phyloP scores from a whole-genome alignment of 1,140 invertebrate species.

The Araneus ventricosus region DNA sequence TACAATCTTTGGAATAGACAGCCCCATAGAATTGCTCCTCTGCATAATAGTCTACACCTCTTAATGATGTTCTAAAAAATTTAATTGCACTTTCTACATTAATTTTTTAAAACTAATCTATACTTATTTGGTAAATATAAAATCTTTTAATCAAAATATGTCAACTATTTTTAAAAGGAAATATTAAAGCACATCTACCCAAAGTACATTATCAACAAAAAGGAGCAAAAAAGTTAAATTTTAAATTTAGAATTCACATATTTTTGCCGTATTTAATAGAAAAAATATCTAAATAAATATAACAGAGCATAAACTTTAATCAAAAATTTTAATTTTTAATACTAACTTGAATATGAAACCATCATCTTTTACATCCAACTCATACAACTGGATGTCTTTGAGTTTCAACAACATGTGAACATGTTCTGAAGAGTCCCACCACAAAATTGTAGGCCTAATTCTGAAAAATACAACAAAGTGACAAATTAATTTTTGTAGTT shows the following conservation, averaged over 20 bases:
- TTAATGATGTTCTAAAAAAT: constrained; percentile 45
- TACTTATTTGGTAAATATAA: no score
- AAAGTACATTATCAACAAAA: no score
- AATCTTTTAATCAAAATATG: no score
- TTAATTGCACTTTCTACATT: no score
- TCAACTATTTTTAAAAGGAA: no score
- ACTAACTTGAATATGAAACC: constrained; percentile 58
- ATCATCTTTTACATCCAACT: constrained; percentile 35
- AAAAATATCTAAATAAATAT: background rate
- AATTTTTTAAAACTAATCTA: no score
- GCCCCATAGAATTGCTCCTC: constrained; percentile 40
- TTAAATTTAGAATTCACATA: no score
- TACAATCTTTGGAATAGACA: background rate
- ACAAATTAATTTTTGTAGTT: background rate
- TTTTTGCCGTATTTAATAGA: background rate
- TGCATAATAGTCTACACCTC: background rate
- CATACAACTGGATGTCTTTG: constrained; percentile 50
- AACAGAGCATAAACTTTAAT: no score
- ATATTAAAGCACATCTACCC: no score
- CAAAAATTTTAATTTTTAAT: background rate
- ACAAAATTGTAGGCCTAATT: constrained; percentile 36
- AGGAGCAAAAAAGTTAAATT: background rate
- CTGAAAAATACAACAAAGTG: constrained; percentile 14
- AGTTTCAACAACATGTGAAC: constrained; percentile 24
- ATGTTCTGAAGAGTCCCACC: constrained; percentile 61